Conservation (phyloP, 2,797 vertebrate genomes). For the Leucoraja ocellata region DNA sequence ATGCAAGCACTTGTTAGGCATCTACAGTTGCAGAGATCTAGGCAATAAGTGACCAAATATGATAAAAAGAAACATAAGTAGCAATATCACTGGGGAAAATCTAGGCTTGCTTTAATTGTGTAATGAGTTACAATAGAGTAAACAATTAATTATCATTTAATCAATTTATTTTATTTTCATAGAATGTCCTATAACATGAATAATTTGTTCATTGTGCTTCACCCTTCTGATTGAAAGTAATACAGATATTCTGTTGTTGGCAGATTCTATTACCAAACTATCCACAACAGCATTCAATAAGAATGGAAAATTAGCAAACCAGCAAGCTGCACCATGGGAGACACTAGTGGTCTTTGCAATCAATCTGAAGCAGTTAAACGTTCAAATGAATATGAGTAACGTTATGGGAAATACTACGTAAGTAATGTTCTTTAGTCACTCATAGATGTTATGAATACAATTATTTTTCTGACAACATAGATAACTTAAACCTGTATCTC, state of each 20-base stretch:
- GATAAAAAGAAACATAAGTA: background rate
- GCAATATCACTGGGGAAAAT: too few species aligned
- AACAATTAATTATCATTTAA: background rate
- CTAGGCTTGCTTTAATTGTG: background rate
- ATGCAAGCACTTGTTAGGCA: too few species aligned
- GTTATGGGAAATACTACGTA: conserved; percentile 99
- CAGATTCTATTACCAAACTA: conserved; percentile 84
- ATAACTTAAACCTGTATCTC: background rate
- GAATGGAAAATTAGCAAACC: conserved; percentile 77
- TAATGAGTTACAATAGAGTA: background rate
- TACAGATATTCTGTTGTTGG: conserved; percentile 40
- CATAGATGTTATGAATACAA: background rate
- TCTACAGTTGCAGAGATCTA: background rate
- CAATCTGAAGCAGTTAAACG: conserved; percentile 89
- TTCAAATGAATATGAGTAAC: conserved; percentile 99
- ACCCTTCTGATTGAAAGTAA: background rate
- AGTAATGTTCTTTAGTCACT: conserved; percentile 47
- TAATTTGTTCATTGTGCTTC: background rate
- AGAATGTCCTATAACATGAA: background rate
- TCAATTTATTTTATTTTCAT: background rate
- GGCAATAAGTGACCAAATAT: background rate
- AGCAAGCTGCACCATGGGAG: conserved; percentile 91
- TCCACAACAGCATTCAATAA: conserved; percentile 81
- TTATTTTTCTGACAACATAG: background rate
- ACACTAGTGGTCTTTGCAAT: conserved; percentile 96